Percentiles rank a stretch among this genome's conserved stretches.
These are phyloP conservation scores for Prionace glauca DNA, from an alignment of 2,797 vertebrate species.

Conservation along the genomic window DNA sequence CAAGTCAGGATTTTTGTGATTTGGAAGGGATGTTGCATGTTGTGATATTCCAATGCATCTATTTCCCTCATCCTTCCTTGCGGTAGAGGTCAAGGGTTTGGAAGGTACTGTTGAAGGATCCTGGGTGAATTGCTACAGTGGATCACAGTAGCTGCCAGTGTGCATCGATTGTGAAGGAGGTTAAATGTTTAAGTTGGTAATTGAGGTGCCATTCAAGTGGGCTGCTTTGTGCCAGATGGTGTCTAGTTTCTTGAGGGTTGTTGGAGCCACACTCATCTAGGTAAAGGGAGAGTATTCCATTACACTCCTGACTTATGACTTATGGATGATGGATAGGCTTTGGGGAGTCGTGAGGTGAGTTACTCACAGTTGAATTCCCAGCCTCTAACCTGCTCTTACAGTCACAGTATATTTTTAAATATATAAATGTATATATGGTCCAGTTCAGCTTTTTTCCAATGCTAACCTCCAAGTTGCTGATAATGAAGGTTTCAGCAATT, in stretches of 20 bases:
- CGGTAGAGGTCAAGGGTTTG: background rate
- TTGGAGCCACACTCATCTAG: background rate
- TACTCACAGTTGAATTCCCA: background rate
- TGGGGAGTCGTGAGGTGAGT: background rate
- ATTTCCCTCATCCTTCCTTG: background rate
- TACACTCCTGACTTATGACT: background rate
- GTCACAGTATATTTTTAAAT: background rate
- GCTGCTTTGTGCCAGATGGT: no score
- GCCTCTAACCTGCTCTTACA: background rate
- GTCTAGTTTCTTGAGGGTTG: background rate
- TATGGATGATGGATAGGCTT: background rate
- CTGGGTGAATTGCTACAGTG: background rate
- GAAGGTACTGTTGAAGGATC: background rate
- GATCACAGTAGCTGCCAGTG: background rate
- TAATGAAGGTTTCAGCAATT: background rate
- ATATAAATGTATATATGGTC: background rate
- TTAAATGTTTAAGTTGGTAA: background rate
- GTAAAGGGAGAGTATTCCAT: background rate
- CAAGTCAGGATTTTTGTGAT: background rate
- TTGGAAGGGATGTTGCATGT: background rate
- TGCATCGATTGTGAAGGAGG: background rate
- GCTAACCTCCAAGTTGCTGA: background rate
- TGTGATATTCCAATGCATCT: background rate
- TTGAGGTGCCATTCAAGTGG: background rate
- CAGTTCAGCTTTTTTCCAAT: background rate